These are phyloP conservation scores for Kryptolebias marmoratus DNA, from an alignment of 2,113 vertebrate genomes.

Conservation along the genomic window DNA sequence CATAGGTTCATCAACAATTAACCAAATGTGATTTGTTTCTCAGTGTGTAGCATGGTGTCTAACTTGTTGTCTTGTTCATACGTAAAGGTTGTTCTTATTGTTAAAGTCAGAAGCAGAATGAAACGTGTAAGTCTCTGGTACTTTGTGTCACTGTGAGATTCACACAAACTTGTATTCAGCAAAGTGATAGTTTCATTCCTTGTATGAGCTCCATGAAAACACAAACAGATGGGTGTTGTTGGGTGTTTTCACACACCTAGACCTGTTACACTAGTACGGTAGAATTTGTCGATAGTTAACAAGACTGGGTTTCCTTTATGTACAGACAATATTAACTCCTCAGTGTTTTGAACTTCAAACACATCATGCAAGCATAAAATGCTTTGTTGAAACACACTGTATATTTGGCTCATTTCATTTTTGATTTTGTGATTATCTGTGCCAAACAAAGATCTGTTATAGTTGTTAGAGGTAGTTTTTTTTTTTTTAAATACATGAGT, in stretches of 20 bases:
- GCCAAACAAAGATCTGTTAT: neutral
- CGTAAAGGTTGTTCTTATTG: too few relatives aligned
- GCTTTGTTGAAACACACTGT: too few relatives aligned
- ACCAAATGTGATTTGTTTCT: neutral
- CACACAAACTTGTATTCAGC: slow-evolving; percentile 17
- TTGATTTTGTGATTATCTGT: neutral
- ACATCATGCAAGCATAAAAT: neutral
- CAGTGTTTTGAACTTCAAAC: slow-evolving; percentile 2
- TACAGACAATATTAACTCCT: slow-evolving; percentile 1
- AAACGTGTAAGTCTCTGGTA: neutral
- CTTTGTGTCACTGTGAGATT: neutral
- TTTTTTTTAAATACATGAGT: too few relatives aligned
- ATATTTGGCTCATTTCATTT: neutral
- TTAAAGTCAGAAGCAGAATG: too few relatives aligned
- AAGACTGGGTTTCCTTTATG: slow-evolving; percentile 10
- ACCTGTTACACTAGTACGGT: slow-evolving; percentile 60
- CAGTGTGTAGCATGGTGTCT: neutral
- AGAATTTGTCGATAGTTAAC: slow-evolving; percentile 8
- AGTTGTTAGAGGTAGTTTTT: too few relatives aligned
- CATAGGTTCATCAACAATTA: slow-evolving; percentile 1
- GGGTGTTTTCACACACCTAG: slow-evolving; percentile 51
- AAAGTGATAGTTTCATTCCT: slow-evolving; percentile 7
- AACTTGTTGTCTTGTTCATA: neutral
- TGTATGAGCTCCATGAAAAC: slow-evolving; percentile 3
- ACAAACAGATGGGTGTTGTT: slow-evolving; percentile 7